Evolutionary conservation across 2,888 invertebrate species (phyloP).

Genomic region (Odontocerum albicorne): DNA sequence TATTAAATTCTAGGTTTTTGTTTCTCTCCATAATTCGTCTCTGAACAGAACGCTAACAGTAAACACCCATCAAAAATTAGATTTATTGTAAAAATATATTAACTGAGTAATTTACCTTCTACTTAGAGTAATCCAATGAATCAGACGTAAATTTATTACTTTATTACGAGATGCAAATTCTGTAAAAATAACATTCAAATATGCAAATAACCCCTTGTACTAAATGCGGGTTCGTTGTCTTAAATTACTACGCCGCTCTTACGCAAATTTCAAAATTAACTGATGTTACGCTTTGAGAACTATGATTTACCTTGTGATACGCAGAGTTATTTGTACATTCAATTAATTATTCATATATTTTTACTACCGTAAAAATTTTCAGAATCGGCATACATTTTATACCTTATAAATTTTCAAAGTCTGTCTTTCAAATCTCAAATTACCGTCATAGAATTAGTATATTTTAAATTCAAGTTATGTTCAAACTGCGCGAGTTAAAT

Average conservation of each 20-base stretch:
- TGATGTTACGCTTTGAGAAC: constrained; percentile 8
- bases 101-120: not conserved
- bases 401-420: no score
- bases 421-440: no score
- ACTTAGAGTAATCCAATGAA: not conserved
- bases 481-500: no score
- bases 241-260: not conserved
- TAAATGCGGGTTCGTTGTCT: not conserved
- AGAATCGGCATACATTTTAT: no score
- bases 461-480: no score
- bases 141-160: constrained; percentile 15
- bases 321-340: no score
- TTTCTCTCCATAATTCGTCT: no score
- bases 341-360: no score
- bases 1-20: no score
- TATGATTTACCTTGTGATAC: no score
- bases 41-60: not conserved
- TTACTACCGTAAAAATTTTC: no score
- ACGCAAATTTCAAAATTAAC: not conserved
- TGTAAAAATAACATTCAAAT: not conserved
- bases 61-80: not conserved
- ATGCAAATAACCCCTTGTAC: not conserved
- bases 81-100: not conserved
- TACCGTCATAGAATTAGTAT: no score
- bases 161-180: constrained; percentile 10